Conservation (phyloP, 2,113 vertebrate genomes). For the Seriola quinqueradiata region DNA sequence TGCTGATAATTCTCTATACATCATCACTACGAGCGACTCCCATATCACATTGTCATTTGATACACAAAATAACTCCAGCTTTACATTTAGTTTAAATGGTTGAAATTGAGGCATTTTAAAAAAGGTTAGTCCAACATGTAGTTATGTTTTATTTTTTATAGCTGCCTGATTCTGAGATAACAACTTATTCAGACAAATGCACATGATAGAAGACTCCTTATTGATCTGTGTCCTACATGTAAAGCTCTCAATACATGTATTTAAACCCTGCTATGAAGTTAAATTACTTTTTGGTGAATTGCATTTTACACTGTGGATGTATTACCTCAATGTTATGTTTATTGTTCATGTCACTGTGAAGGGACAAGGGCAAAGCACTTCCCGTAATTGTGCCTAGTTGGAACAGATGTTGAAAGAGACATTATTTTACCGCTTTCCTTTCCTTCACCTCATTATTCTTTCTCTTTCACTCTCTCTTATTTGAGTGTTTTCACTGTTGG, state of each 20-base stretch:
- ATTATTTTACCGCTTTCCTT: constrained; percentile 26
- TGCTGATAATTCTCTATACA: too few species aligned
- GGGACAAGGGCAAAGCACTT: constrained; percentile 67
- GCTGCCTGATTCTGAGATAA: constrained; percentile 28
- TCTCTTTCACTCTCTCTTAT: constrained; percentile 6
- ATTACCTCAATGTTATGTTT: constrained; percentile 71
- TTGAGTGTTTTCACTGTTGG: not conserved
- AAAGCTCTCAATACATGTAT: constrained; percentile 21
- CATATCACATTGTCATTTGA: too few species aligned
- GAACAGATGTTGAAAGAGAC: constrained; percentile 62
- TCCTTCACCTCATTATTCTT: constrained; percentile 34
- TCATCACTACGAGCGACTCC: too few species aligned
- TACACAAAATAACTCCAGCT: not conserved
- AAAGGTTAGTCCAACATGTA: not conserved
- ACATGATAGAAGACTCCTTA: constrained; percentile 29
- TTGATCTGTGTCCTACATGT: constrained; percentile 30
- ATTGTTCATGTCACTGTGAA: constrained; percentile 73
- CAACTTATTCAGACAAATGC: constrained; percentile 23
- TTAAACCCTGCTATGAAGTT: constrained; percentile 25
- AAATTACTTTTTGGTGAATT: constrained; percentile 13
- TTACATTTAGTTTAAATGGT: not conserved
- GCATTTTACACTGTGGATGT: constrained; percentile 22
- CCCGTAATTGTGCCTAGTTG: constrained; percentile 71
- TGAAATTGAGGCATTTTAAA: not conserved
- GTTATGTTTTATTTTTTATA: constrained; percentile 19